Conservation (phyloP, 2,797 vertebrate genomes). For the Podarcis lilfordi region DNA sequence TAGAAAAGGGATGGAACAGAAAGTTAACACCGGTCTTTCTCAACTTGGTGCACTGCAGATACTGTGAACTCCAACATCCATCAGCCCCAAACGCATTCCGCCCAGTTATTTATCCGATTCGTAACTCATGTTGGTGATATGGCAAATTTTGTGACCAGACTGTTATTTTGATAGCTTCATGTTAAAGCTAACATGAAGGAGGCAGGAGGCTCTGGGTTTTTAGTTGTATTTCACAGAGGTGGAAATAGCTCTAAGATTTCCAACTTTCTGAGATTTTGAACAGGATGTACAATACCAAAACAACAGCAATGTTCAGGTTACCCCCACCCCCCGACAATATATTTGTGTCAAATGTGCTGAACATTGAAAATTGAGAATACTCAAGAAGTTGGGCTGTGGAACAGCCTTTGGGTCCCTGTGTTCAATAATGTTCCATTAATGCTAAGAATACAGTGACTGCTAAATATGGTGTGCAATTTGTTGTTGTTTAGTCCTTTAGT, state of each 20-base stretch:
- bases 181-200: conserved; percentile 40
- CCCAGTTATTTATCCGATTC: not conserved
- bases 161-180: conserved; percentile 16
- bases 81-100: too few relatives aligned
- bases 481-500: too few relatives aligned
- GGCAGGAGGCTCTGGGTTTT: not conserved
- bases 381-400: not conserved
- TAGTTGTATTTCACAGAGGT: conserved; percentile 3
- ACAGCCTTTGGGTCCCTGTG: not conserved
- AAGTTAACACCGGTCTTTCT: too few relatives aligned
- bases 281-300: not conserved
- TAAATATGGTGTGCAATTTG: not conserved
- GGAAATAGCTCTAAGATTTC: conserved; percentile 12
- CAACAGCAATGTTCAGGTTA: not conserved
- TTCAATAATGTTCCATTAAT: not conserved
- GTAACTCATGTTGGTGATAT: not conserved
- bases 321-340: not conserved
- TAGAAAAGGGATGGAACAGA: too few relatives aligned
- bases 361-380: not conserved
- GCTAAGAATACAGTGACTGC: not conserved
- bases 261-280: conserved; percentile 6
- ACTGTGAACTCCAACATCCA: too few relatives aligned
- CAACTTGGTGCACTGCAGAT: too few relatives aligned
- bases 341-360: not conserved
- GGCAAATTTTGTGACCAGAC: not conserved